A percentile compares a stretch with the other conserved stretches of the same genome.
phyloP scores from a whole-genome alignment of 2,888 invertebrate species.

The Eudasyphora cyanicolor region DNA sequence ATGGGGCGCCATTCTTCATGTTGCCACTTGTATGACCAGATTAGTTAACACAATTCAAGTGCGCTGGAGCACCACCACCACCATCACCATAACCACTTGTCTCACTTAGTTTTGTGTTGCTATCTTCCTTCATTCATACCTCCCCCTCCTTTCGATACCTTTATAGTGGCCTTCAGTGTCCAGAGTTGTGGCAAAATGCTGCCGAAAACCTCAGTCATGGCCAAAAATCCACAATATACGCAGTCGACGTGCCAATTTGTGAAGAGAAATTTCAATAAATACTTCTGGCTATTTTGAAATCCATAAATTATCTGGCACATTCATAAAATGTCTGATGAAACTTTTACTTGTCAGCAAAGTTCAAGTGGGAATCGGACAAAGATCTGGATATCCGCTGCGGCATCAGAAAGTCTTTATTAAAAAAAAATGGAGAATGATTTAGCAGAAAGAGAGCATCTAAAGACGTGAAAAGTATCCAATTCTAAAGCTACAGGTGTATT shows the following conservation, averaged over 20 bases:
- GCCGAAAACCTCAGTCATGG: slow-evolving; percentile 19
- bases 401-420: too few species aligned
- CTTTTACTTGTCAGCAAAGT: slow-evolving; percentile 42
- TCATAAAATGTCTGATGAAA: slow-evolving; percentile 34
- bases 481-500: too few species aligned
- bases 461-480: too few species aligned
- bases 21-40: slow-evolving; percentile 62
- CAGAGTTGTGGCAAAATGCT: slow-evolving; percentile 25
- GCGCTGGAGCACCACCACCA: slow-evolving; percentile 26
- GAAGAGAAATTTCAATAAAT: slow-evolving; percentile 61
- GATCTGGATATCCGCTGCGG: too few species aligned
- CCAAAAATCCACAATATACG: slow-evolving; percentile 4
- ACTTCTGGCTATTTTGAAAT: slow-evolving; percentile 59
- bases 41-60: slow-evolving; percentile 58
- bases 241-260: slow-evolving; percentile 54
- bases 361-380: too few species aligned
- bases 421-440: too few species aligned
- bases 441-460: too few species aligned
- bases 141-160: not conserved
- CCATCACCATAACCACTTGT: too few species aligned
- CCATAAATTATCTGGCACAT: slow-evolving; percentile 45
- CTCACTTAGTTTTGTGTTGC: slow-evolving; percentile 1
- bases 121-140: too few species aligned
- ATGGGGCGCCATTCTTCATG: slow-evolving; percentile 62
- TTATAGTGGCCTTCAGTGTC: not conserved